Evolutionary conservation across 1,140 invertebrate species (phyloP).

Genomic region (Palaemon carinicauda): DNA sequence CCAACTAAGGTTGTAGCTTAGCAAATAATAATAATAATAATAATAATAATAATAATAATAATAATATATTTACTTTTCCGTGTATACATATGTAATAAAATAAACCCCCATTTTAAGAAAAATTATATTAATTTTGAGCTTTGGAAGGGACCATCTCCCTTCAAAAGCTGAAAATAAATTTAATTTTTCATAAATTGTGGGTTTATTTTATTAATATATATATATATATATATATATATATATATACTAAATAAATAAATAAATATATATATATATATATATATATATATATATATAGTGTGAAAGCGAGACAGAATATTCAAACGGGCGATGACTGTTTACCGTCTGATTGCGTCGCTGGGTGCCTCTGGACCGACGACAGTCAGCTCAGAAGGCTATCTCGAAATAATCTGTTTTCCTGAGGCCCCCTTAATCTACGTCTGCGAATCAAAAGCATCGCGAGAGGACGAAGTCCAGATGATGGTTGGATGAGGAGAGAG

Average conservation of each 20-base stretch:
- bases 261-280: conserved; percentile 10
- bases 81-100: too few species aligned
- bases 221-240: conserved; percentile 14
- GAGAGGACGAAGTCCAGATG: neutral
- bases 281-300: neutral
- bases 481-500: too few species aligned
- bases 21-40: too few species aligned
- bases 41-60: too few species aligned
- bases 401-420: conserved; percentile 51
- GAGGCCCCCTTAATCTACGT: conserved; percentile 38
- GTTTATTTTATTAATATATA: too few species aligned
- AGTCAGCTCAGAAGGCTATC: conserved; percentile 31
- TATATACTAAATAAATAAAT: conserved; percentile 6
- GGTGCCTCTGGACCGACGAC: conserved; percentile 10
- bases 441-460: conserved; percentile 29
- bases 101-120: too few species aligned
- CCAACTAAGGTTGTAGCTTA: too few species aligned
- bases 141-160: too few species aligned
- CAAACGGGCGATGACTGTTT: conserved; percentile 43
- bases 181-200: too few species aligned
- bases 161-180: too few species aligned
- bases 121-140: too few species aligned
- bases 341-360: conserved; percentile 38
- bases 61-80: too few species aligned
- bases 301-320: conserved; percentile 25